Conservation (phyloP, 2,888 invertebrate species). For the Troilus luridus region DNA sequence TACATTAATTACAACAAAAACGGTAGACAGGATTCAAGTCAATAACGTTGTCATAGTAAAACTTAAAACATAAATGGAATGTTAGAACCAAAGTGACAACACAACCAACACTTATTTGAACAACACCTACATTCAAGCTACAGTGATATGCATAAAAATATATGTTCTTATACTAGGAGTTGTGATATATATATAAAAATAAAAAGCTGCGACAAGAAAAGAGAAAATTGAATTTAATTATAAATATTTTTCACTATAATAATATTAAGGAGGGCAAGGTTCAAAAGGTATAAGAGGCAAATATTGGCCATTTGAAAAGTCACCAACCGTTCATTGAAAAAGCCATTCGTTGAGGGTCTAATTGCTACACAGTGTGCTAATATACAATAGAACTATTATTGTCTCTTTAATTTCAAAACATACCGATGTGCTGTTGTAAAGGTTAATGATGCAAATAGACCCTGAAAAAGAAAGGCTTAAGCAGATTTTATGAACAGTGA, state of each 20-base stretch:
- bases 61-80: slow-evolving; percentile 58
- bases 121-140: slow-evolving; percentile 62
- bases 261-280: slow-evolving; percentile 50
- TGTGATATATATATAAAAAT: slow-evolving; percentile 62
- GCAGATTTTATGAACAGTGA: slow-evolving; percentile 53
- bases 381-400: slow-evolving; percentile 61
- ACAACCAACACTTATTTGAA: slow-evolving; percentile 61
- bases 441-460: slow-evolving; percentile 58
- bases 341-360: slow-evolving; percentile 51
- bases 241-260: slow-evolving; percentile 56
- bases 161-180: slow-evolving; percentile 64
- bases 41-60: slow-evolving; percentile 53
- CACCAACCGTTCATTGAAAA: slow-evolving; percentile 50
- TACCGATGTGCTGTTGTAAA: slow-evolving; percentile 59
- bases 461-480: neutral
- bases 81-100: slow-evolving; percentile 59
- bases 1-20: slow-evolving; percentile 58
- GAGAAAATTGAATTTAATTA: slow-evolving; percentile 57
- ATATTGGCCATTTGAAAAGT: slow-evolving; percentile 54
- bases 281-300: slow-evolving; percentile 48
- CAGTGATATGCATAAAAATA: slow-evolving; percentile 66
- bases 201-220: slow-evolving; percentile 61
- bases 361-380: slow-evolving; percentile 58
- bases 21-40: slow-evolving; percentile 57
- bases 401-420: slow-evolving; percentile 57